phyloP scores from a whole-genome alignment of 2,888 invertebrate genomes.

The Agonum fuliginosum region DNA sequence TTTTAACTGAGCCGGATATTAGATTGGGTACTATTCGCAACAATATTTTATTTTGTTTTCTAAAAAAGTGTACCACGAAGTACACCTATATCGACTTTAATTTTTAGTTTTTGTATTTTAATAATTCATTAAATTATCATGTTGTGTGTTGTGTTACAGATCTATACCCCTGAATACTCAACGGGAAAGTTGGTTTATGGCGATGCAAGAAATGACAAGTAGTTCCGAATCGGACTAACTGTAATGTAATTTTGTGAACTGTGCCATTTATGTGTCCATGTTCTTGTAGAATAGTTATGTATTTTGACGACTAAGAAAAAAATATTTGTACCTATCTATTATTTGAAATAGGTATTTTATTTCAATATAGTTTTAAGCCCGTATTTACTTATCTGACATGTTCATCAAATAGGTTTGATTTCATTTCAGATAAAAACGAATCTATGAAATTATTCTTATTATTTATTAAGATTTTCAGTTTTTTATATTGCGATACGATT shows the following conservation, averaged over 20 bases:
- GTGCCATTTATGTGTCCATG: constrained; percentile 59
- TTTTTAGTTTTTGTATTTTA: too few species aligned
- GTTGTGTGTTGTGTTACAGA: constrained; percentile 59
- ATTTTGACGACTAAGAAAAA: constrained; percentile 19
- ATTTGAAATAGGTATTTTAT: constrained; percentile 39
- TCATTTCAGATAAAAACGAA: neutral
- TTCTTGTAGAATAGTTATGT: constrained; percentile 28
- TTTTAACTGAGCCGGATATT: too few species aligned
- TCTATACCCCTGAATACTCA: constrained; percentile 66
- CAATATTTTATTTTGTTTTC: too few species aligned
- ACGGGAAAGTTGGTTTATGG: constrained; percentile 75
- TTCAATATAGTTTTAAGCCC: constrained; percentile 30
- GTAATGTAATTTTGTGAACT: constrained; percentile 44
- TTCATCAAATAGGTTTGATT: neutral
- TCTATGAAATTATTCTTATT: too few species aligned
- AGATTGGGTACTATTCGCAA: too few species aligned
- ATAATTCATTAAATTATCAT: too few species aligned
- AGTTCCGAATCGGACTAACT: constrained; percentile 65
- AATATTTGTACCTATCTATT: neutral
- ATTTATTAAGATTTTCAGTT: too few species aligned
- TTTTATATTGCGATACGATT: neutral
- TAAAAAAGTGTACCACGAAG: too few species aligned
- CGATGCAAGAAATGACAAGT: constrained; percentile 75
- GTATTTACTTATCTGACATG: constrained; percentile 34
- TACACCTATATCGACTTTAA: too few species aligned